A percentile compares a stretch with the other conserved stretches of the same genome.
Conservation (phyloP, 2,113 vertebrate species). For the Chaetodon trifascialis region DNA sequence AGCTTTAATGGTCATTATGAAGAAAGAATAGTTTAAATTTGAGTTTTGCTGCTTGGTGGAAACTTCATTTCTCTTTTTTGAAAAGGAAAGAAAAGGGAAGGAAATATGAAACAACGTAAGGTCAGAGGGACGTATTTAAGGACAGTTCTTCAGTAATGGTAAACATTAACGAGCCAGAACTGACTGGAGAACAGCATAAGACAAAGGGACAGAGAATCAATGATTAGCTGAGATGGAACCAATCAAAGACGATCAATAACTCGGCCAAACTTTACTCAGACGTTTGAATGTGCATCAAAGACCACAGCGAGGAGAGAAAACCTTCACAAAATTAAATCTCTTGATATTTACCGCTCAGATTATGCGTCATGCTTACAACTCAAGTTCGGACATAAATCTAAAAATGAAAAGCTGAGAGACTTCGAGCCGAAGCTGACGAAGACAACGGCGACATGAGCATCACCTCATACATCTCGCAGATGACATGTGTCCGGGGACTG, state of each 20-base stretch:
- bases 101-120: background rate
- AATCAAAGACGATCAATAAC: background rate
- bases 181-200: background rate
- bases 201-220: background rate
- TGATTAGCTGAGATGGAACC: background rate
- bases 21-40: background rate
- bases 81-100: background rate
- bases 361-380: background rate
- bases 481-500: constrained; percentile 42
- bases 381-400: constrained; percentile 42
- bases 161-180: background rate
- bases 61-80: background rate
- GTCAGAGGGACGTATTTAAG: too few relatives aligned
- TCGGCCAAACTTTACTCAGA: constrained; percentile 4
- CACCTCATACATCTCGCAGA: constrained; percentile 34
- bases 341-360: constrained; percentile 42
- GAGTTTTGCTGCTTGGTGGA: background rate
- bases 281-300: background rate
- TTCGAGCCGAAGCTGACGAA: constrained; percentile 10
- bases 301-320: constrained; percentile 2
- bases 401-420: constrained; percentile 16
- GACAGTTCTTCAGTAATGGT: too few relatives aligned
- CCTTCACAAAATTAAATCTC: background rate
- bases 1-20: background rate
- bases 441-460: constrained; percentile 29